Evolutionary conservation across 2,113 vertebrate genomes (phyloP).

Genomic region (Thryonomys swinderianus): DNA sequence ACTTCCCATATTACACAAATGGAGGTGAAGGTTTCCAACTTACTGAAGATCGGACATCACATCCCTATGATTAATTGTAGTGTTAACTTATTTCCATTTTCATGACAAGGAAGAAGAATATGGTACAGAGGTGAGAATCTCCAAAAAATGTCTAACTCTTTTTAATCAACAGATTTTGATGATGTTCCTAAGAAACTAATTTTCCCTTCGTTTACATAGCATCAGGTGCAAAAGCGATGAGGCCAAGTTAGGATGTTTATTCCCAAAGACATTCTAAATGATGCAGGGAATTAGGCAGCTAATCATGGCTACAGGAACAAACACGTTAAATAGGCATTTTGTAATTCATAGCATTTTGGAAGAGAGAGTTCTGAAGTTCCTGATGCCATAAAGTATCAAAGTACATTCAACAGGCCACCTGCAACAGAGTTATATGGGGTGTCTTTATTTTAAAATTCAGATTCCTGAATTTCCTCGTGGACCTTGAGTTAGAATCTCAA

Average conservation of each 20-base stretch:
- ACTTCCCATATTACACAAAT: background rate
- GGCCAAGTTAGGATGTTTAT: background rate
- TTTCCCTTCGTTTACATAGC: slow-evolving; percentile 36
- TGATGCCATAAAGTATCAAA: background rate
- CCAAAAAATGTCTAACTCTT: background rate
- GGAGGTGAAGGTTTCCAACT: background rate
- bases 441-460: background rate
- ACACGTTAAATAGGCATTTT: slow-evolving; percentile 18
- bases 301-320: background rate
- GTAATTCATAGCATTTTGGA: slow-evolving; percentile 28
- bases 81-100: slow-evolving; percentile 32
- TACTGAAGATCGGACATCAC: background rate
- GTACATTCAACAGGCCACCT: background rate
- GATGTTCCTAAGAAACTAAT: slow-evolving; percentile 13
- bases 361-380: background rate
- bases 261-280: slow-evolving; percentile 16
- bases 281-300: background rate
- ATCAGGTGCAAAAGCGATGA: background rate
- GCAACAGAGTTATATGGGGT: background rate
- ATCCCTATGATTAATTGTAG: background rate
- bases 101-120: background rate
- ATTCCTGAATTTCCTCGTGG: background rate
- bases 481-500: slow-evolving; percentile 15
- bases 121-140: background rate
- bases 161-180: slow-evolving; percentile 47